A percentile compares a stretch with the other conserved stretches of the same genome.
These are phyloP conservation scores for Streptopelia turtur DNA, from an alignment of 2,797 vertebrate genomes.

Conservation along the genomic window DNA sequence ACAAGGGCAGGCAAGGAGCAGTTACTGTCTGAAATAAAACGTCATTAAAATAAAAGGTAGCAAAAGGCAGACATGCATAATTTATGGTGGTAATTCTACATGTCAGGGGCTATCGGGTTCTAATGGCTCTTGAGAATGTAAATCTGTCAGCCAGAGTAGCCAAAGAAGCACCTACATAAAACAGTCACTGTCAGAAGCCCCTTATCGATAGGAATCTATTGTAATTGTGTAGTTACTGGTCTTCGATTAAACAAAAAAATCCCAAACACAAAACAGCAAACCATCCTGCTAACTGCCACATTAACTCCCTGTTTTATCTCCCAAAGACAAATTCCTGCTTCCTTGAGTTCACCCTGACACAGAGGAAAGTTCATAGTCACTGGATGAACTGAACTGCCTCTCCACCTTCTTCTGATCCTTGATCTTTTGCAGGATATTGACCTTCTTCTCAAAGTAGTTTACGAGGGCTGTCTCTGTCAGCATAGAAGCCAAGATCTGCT, in stretches of 20 bases:
- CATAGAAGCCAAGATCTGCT: slow-evolving; percentile 95
- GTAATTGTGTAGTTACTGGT: slow-evolving; percentile 52
- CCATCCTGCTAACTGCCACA: slow-evolving; percentile 52
- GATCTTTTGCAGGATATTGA: slow-evolving; percentile 87
- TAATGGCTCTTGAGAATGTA: slow-evolving; percentile 56
- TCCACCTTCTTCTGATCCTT: slow-evolving; percentile 89
- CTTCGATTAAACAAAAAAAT: slow-evolving; percentile 16
- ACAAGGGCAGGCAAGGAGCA: slow-evolving; percentile 42
- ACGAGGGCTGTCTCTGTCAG: slow-evolving; percentile 93
- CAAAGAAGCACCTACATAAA: slow-evolving; percentile 42
- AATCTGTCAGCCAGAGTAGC: slow-evolving; percentile 46
- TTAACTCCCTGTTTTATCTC: slow-evolving; percentile 18
- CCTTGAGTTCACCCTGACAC: slow-evolving; percentile 78
- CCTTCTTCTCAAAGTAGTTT: slow-evolving; percentile 93
- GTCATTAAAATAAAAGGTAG: slow-evolving; percentile 63
- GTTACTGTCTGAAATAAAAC: slow-evolving; percentile 62
- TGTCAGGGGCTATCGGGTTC: slow-evolving; percentile 54
- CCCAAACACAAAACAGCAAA: slow-evolving; percentile 19
- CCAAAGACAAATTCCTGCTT: not conserved
- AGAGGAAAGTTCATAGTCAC: slow-evolving; percentile 87
- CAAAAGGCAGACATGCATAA: slow-evolving; percentile 66
- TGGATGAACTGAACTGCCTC: slow-evolving; percentile 89
- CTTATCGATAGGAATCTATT: slow-evolving; percentile 43
- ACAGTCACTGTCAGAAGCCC: slow-evolving; percentile 57
- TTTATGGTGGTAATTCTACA: slow-evolving; percentile 55